phyloP scores from a whole-genome alignment of 2,797 vertebrate genomes.

The Sarcophilus harrisii region DNA sequence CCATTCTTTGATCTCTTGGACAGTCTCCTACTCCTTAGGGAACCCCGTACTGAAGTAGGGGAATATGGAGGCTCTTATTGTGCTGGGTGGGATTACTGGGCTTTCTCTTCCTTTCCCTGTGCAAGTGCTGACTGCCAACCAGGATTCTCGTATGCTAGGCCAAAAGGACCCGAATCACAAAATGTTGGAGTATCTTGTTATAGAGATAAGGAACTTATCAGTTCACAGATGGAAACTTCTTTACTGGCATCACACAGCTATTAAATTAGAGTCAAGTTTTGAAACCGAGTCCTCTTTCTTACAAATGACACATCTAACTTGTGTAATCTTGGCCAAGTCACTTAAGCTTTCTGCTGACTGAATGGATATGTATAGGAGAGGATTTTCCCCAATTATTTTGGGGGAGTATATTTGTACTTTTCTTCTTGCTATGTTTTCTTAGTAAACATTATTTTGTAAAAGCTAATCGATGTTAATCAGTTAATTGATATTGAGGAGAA shows the following conservation, averaged over 20 bases:
- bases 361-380: neutral
- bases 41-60: conserved; percentile 18
- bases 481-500: neutral
- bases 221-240: neutral
- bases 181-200: neutral
- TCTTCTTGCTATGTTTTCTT: neutral
- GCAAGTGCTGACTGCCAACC: neutral
- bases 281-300: too few species aligned
- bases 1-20: neutral
- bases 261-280: neutral
- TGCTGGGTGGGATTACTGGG: neutral
- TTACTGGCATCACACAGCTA: neutral
- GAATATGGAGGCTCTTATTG: neutral
- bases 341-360: neutral
- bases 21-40: conserved; percentile 22
- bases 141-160: neutral
- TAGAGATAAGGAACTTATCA: neutral
- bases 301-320: neutral
- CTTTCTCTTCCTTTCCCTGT: neutral
- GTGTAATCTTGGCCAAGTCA: neutral
- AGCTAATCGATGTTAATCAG: neutral
- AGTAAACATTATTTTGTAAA: neutral
- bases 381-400: neutral
- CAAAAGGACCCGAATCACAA: neutral
- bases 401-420: neutral